These are phyloP conservation scores for Apteryx mantelli DNA, from an alignment of 2,113 vertebrate species.

Conservation along the genomic window DNA sequence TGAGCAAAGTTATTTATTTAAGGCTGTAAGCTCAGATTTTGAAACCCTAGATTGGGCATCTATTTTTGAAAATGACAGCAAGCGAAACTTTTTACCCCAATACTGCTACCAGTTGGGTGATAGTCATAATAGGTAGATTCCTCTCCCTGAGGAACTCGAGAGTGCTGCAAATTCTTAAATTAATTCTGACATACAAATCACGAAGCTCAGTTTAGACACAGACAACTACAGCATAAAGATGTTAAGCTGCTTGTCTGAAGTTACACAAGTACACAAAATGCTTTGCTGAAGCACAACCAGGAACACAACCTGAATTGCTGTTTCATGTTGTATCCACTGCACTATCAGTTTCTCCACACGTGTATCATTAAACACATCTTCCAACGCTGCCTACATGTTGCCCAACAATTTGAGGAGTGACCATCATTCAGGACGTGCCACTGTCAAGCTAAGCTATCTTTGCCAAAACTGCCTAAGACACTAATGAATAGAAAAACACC, in stretches of 20 bases:
- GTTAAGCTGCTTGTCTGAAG: neutral
- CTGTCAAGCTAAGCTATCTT: neutral
- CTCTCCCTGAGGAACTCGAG: neutral
- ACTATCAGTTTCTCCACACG: neutral
- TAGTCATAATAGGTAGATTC: neutral
- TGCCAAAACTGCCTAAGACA: neutral
- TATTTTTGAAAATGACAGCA: neutral
- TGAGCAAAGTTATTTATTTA: neutral
- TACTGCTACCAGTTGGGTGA: neutral
- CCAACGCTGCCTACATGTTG: neutral
- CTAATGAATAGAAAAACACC: neutral
- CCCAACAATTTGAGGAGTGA: neutral
- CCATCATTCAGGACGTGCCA: neutral
- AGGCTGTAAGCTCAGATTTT: neutral
- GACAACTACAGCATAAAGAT: neutral
- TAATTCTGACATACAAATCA: neutral
- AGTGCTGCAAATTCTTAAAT: neutral
- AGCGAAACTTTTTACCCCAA: neutral
- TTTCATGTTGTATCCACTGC: neutral
- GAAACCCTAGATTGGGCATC: neutral
- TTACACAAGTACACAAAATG: neutral
- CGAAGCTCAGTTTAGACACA: neutral
- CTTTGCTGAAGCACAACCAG: neutral
- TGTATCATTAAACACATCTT: neutral
- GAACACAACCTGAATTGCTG: neutral